A percentile compares a stretch with the other conserved stretches of the same genome.
Evolutionary conservation across 2,113 vertebrate genomes (phyloP).

Genomic region (Siphamia tubifer): DNA sequence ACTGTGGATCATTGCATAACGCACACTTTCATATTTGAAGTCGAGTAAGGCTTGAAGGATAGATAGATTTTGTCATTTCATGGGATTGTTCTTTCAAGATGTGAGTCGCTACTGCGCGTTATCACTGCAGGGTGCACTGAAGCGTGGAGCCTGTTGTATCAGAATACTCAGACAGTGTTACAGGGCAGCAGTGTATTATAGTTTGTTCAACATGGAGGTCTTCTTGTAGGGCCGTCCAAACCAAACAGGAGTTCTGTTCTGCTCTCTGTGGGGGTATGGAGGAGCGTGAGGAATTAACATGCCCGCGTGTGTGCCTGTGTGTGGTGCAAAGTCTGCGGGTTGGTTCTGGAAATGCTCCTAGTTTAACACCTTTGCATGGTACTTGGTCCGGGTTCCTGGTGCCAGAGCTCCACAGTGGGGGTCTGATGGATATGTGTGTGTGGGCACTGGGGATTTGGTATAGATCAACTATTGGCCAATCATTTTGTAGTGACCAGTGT

Average conservation of each 20-base stretch:
- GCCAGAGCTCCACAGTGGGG: slow-evolving; percentile 25
- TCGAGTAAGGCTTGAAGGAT: background rate
- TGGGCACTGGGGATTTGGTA: slow-evolving; percentile 3
- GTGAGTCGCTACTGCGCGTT: slow-evolving; percentile 1
- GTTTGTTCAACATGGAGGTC: slow-evolving; percentile 72
- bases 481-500: slow-evolving; percentile 1
- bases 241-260: slow-evolving; percentile 66
- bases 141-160: slow-evolving; percentile 28
- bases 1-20: background rate
- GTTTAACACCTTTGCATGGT: slow-evolving; percentile 65
- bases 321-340: slow-evolving; percentile 44
- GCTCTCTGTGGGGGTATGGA: slow-evolving; percentile 49
- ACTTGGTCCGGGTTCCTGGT: slow-evolving; percentile 37
- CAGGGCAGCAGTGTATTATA: slow-evolving; percentile 40
- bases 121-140: slow-evolving; percentile 37
- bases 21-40: background rate
- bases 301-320: slow-evolving; percentile 13
- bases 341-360: slow-evolving; percentile 67
- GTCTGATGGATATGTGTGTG: slow-evolving; percentile 46
- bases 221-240: slow-evolving; percentile 57
- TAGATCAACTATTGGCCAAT: slow-evolving; percentile 21
- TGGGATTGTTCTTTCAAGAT: background rate
- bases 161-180: slow-evolving; percentile 36
- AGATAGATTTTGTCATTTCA: background rate
- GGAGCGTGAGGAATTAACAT: slow-evolving; percentile 56